phyloP scores from a whole-genome alignment of 1,140 invertebrate species.

The Ditylenchus dipsaci region DNA sequence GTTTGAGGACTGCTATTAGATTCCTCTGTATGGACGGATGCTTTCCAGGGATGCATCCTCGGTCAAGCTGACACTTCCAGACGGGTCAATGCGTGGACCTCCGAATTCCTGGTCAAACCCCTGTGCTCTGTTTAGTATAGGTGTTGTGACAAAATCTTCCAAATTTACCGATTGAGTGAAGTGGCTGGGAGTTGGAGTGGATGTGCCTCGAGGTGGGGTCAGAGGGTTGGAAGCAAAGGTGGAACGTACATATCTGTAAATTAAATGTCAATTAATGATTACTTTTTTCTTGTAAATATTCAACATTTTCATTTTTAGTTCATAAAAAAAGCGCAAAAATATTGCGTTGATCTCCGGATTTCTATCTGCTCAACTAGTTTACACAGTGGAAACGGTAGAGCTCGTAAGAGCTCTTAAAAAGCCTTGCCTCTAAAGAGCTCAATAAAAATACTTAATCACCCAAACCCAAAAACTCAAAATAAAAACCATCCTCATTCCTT shows the following conservation, averaged over 20 bases:
- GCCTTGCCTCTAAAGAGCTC: too few relatives aligned
- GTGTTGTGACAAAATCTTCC: background rate
- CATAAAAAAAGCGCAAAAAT: too few relatives aligned
- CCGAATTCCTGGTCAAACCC: constrained; percentile 17
- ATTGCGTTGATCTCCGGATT: too few relatives aligned
- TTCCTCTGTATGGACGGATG: constrained; percentile 3
- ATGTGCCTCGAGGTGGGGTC: constrained; percentile 56
- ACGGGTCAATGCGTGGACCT: background rate
- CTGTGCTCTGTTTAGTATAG: constrained; percentile 10
- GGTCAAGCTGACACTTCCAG: background rate
- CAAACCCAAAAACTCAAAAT: too few relatives aligned
- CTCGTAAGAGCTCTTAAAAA: too few relatives aligned
- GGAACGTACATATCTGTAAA: constrained; percentile 29
- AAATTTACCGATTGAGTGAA: background rate
- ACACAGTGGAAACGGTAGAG: too few relatives aligned
- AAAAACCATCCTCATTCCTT: too few relatives aligned
- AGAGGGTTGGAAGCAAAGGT: constrained; percentile 57
- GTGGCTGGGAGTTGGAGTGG: constrained; percentile 37
- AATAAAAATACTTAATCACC: too few relatives aligned
- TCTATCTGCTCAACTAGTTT: too few relatives aligned
- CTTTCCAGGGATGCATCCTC: background rate
- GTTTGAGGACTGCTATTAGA: background rate
- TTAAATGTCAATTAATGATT: too few relatives aligned
- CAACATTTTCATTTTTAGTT: too few relatives aligned
- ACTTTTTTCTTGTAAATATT: too few relatives aligned